phyloP scores from a whole-genome alignment of 1,140 invertebrate genomes.

The Coenobita brevimanus region DNA sequence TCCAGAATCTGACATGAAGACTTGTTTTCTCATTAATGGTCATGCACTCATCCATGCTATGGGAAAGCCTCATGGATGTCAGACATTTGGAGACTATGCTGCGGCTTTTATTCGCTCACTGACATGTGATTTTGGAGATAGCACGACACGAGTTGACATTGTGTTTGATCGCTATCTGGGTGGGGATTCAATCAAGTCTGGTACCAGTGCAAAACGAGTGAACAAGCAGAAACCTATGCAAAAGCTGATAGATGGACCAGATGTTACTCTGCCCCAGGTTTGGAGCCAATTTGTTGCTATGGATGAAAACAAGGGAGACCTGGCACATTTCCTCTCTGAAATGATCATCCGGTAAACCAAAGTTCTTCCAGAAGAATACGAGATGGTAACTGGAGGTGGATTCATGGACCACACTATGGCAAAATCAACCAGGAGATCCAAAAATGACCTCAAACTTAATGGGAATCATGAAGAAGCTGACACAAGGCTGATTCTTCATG shows the following conservation, averaged over 20 bases:
- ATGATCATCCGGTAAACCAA: too few species aligned
- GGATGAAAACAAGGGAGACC: conserved; percentile 3
- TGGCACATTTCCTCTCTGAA: neutral
- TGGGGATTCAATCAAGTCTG: conserved; percentile 14
- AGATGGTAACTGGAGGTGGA: conserved; percentile 18
- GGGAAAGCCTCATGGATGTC: conserved; percentile 14
- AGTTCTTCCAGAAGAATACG: too few species aligned
- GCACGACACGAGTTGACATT: neutral
- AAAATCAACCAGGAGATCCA: conserved; percentile 13
- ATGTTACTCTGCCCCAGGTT: conserved; percentile 1
- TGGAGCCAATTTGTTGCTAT: neutral
- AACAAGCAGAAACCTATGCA: neutral
- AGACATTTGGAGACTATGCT: conserved; percentile 19
- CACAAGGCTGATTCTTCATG: neutral
- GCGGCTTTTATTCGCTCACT: neutral
- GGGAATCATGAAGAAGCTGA: conserved; percentile 17
- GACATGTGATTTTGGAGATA: neutral
- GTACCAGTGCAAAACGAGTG: neutral
- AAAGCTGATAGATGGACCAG: conserved; percentile 18
- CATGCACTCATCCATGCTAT: conserved; percentile 1
- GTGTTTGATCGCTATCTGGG: conserved; percentile 6
- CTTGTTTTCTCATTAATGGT: conserved; percentile 6
- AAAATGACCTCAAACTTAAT: neutral
- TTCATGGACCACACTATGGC: neutral
- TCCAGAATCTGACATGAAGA: neutral